These are phyloP conservation scores for Drosophila histrio DNA, from an alignment of 2,888 invertebrate genomes.

Conservation along the genomic window DNA sequence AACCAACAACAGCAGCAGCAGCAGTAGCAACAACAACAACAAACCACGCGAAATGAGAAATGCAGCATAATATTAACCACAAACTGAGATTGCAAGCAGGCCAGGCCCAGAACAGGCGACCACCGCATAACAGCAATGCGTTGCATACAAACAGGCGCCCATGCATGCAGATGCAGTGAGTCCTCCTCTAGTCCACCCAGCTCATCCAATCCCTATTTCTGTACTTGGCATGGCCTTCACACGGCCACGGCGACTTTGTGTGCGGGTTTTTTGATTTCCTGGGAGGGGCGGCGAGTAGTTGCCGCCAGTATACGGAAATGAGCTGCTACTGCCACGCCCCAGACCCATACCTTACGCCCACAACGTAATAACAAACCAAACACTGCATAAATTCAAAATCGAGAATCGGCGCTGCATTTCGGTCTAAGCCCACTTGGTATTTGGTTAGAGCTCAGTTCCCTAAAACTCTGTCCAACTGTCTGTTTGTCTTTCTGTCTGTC, in stretches of 20 bases:
- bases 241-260: constrained; percentile 65
- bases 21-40: constrained; percentile 55
- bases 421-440: constrained; percentile 61
- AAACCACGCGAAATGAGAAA: constrained; percentile 74
- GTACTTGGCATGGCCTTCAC: constrained; percentile 60
- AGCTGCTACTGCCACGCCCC: constrained; percentile 40
- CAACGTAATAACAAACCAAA: constrained; percentile 73
- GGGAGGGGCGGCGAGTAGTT: neutral
- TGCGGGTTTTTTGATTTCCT: constrained; percentile 66
- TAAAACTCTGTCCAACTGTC: constrained; percentile 19
- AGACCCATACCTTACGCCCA: constrained; percentile 7
- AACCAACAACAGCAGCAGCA: constrained; percentile 64
- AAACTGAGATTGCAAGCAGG: constrained; percentile 79
- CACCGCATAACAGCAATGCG: constrained; percentile 31
- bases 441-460: constrained; percentile 63
- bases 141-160: constrained; percentile 41
- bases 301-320: constrained; percentile 56
- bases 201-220: constrained; percentile 17
- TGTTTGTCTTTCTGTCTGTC: constrained; percentile 19
- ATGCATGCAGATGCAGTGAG: constrained; percentile 26
- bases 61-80: constrained; percentile 81
- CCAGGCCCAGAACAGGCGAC: constrained; percentile 2
- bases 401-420: constrained; percentile 38
- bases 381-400: constrained; percentile 76
- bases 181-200: neutral